Evolutionary conservation across 2,113 vertebrate species (phyloP), one percentile per base, ranked within the genome.

Genomic region (Pygathrix nemaeus): DNA sequence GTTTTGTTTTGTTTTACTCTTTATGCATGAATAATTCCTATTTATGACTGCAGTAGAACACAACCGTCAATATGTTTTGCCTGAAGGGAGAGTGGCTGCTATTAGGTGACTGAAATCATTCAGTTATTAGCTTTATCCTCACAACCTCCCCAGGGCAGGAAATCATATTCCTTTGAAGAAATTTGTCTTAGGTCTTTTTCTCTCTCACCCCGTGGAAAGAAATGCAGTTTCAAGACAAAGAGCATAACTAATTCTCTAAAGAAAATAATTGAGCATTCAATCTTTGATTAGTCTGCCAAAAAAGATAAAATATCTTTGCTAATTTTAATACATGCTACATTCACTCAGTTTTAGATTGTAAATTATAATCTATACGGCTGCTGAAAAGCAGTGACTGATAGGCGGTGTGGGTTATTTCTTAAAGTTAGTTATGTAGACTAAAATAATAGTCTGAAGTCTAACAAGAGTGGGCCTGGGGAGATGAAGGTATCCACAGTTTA

Each of bases 261-360:
- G 50, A 93, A 94, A 98, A 96, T 94, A 86, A 95, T 25, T 2
- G 50, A 92, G 75, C 80, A 61, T 89, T 93, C 13, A 32, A 85
- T 93, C 89, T 95, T 97, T 73, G 66, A 96, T 97, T 85, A 84
- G 52, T 38, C 32, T 25, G 64, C 95, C 87, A 88, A 92, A 81
- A 96, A 96, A 92, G 83, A 82, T 38, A 90, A 82, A 97, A 91
- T 66, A 68, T 88, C 80, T 94, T 85, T 80, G 93, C 64, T 80
- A 61, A 80, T 94, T 87, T 94, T 92, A 95, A 95, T 87, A 50
- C 93, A 80, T 52, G 5, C 38, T 79, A 87, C n/a, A 70, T 21
- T 12, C 32, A 81, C 20, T 94, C 83, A 61, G 68, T 88, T 97
- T 64, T 87, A n/a, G 70, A 72, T 20, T 93, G 35, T 50, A 73